Evolutionary conservation across 2,113 vertebrate species (phyloP), one percentile per base, ranked within the genome.

Genomic region (Ciconia maguari): DNA sequence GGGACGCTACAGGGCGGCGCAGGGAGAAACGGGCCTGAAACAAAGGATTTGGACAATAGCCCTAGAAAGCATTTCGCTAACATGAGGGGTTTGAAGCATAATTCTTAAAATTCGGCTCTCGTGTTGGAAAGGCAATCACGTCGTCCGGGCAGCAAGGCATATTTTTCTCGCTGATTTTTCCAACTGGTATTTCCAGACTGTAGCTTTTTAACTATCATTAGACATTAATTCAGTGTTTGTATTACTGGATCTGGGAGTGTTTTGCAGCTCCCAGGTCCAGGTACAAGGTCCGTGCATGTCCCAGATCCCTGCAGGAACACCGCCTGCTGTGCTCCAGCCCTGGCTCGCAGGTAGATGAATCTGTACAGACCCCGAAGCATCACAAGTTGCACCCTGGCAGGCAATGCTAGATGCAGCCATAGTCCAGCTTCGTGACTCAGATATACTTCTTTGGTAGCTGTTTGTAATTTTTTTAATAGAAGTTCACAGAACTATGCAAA

Each of bases 1-100:
- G 14, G 46, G 52, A 55, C 20, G 27, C 4, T 5, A 10, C 9
- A 11, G 24, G 77, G 10, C 9, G 2, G 0, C 3, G 10, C 0
- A 3, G 27, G 24, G 11, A 70, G 16, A 70, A 7, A 6, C 0
- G 19, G 15, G 3, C 8, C 51, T 29, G 38, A 18, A 21, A 13
- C 38, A 38, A 38, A 38, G 38, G 38, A 38, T 38, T 8, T 9
- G 38, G 38, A 38, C 38, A 38, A 38, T 8, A 38, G 38, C 38
- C 38, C 38, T 8, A 38, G 19, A 68, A 82, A 83, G 10, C 27
- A 46, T 66, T 83, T 70, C 10, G 3, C 55, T 26, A 83, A 27
- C 29, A 24, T 22, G 27, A 66, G 11, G 10, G 2, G 5, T n/a
- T 38, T 62, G n/a, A 83, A 55, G 36, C 6, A 18, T 32, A 42